phyloP scores from a whole-genome alignment of 2,113 vertebrate species.

The Smithornis capensis region DNA sequence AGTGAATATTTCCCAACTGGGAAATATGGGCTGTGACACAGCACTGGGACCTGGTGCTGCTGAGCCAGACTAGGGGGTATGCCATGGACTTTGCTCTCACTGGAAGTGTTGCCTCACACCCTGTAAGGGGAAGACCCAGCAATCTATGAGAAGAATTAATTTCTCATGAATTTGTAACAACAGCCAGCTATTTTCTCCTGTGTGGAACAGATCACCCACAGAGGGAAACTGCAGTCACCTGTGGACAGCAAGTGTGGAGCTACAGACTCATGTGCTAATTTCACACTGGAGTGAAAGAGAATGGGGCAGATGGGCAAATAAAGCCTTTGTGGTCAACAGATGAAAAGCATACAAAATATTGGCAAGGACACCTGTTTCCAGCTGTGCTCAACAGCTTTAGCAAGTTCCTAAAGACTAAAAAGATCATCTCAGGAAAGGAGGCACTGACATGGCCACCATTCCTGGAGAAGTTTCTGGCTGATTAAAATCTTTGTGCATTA shows the following conservation, averaged over 20 bases:
- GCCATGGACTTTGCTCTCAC: rapidly evolving
- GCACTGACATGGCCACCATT: background rate
- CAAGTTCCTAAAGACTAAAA: background rate
- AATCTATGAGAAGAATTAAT: background rate
- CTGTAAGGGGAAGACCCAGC: rapidly evolving
- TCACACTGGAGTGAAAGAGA: background rate
- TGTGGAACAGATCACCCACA: background rate
- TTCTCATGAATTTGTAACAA: background rate
- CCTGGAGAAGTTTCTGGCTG: background rate
- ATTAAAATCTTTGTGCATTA: background rate
- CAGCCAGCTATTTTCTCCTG: background rate
- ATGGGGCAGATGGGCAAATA: background rate
- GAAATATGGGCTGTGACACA: background rate
- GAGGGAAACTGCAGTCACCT: background rate
- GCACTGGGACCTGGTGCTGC: rapidly evolving
- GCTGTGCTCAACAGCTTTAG: background rate
- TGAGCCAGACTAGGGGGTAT: background rate
- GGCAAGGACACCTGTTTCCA: background rate
- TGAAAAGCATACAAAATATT: background rate
- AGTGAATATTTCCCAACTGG: background rate
- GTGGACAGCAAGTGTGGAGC: background rate
- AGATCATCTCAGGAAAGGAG: background rate
- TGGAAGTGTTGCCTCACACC: background rate
- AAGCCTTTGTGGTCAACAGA: background rate
- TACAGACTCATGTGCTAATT: background rate